Evolutionary conservation across 2,888 invertebrate species (phyloP).

Genomic region (Eulithis prunata): DNA sequence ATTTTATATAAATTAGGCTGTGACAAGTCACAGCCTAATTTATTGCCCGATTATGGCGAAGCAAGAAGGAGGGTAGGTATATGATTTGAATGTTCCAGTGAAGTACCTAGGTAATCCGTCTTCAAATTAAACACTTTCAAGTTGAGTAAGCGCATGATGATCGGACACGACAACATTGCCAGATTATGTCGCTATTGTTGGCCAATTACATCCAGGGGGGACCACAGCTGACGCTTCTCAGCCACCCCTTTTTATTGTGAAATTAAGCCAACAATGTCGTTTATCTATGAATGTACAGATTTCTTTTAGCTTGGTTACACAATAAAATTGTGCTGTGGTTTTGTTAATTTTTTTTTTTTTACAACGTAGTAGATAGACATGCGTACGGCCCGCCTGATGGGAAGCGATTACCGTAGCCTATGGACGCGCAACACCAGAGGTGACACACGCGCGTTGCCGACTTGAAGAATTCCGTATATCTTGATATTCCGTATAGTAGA

Average conservation of each 20-base stretch:
- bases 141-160: conserved; percentile 72
- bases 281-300: conserved; percentile 38
- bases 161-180: conserved; percentile 73
- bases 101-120: neutral
- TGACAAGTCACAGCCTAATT: too few relatives aligned
- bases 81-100: neutral
- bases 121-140: conserved; percentile 49
- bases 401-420: too few relatives aligned
- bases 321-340: conserved; percentile 26
- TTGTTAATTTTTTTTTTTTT: conserved; percentile 7
- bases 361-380: too few relatives aligned
- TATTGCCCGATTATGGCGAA: too few relatives aligned
- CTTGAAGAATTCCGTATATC: too few relatives aligned
- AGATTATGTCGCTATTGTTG: conserved; percentile 68
- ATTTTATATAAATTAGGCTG: too few relatives aligned
- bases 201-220: conserved; percentile 64
- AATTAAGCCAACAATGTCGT: conserved; percentile 46
- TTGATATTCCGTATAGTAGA: too few relatives aligned
- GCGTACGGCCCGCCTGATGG: too few relatives aligned
- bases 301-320: conserved; percentile 40
- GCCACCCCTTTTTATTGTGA: conserved; percentile 44
- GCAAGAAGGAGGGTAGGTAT: too few relatives aligned
- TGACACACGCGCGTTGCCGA: too few relatives aligned
- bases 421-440: too few relatives aligned
- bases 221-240: conserved; percentile 67